Base-by-base conservation (phyloP, 1,140 invertebrate species). In the Charaxes varanes region DNA sequence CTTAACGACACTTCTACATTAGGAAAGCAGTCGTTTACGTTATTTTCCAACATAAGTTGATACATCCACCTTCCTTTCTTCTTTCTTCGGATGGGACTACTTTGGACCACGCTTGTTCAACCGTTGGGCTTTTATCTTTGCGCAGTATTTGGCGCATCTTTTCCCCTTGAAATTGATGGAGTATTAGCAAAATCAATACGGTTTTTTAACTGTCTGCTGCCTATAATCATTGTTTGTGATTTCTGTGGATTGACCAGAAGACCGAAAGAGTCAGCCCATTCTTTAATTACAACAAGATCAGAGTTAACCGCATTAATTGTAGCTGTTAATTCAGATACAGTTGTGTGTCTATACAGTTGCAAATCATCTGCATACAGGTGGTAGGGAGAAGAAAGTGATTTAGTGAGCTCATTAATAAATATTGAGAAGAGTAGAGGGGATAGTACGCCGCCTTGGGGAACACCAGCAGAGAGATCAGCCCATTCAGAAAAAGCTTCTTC, bases 91-190 rank as follows among this genome's bases (percentile, higher is more conserved):
- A n/a, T n/a, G n/a, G n/a, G n/a, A n/a, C n/a, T n/a, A n/a, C n/a
- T n/a, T n/a, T n/a, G n/a, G n/a, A n/a, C n/a, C n/a, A n/a, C n/a
- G n/a, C n/a, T n/a, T n/a, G n/a, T n/a, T n/a, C n/a, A n/a, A n/a
- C n/a, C n/a, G n/a, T n/a, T n/a, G n/a, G n/a, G n/a, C n/a, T n/a
- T n/a, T n/a, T n/a, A n/a, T n/a, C n/a, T n/a, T n/a, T n/a, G n/a
- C n/a, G n/a, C n/a, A n/a, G n/a, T n/a, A n/a, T n/a, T n/a, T n/a
- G n/a, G n/a, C n/a, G n/a, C n/a, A n/a, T n/a, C n/a, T n/a, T n/a
- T n/a, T n/a, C n/a, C n/a, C n/a, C n/a, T n/a, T n/a, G n/a, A n/a
- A 23, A 32, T 35, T 21, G 27, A 17, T 35, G 18, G 3, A 19
- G 18, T 19, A 19, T 19, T 19, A 19, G 18, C 7, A 19, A 19